Conservation (phyloP, 2,113 vertebrate genomes). For the Petroica traversi region DNA sequence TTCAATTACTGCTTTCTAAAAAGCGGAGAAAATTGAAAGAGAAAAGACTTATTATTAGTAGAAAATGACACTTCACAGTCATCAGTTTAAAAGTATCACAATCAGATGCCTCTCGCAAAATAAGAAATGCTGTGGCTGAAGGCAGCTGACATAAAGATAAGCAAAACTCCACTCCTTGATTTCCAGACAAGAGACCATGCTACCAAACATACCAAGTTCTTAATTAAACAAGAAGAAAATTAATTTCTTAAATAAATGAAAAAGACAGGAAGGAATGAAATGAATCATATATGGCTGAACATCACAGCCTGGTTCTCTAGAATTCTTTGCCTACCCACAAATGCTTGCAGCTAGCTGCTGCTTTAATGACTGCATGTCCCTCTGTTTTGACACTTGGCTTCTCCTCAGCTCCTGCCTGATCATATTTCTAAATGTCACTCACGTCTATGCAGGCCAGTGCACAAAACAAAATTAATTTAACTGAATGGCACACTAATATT, state of each 20-base stretch:
- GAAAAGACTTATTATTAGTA: constrained; percentile 42
- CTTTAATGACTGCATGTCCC: constrained; percentile 35
- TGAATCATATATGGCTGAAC: not conserved
- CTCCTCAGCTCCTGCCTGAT: constrained; percentile 58
- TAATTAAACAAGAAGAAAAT: constrained; percentile 33
- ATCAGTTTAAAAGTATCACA: constrained; percentile 69
- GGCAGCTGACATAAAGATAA: constrained; percentile 58
- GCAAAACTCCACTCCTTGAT: constrained; percentile 21
- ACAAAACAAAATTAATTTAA: constrained; percentile 82
- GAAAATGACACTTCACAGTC: constrained; percentile 56
- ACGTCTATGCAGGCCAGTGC: constrained; percentile 67
- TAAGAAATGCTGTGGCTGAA: constrained; percentile 30
- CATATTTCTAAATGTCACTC: constrained; percentile 75
- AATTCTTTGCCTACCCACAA: not conserved
- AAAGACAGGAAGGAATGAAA: not conserved
- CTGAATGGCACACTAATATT: constrained; percentile 74
- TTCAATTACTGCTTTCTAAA: not conserved
- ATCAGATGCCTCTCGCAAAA: constrained; percentile 51
- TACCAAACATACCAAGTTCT: constrained; percentile 22
- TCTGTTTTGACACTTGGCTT: constrained; percentile 57
- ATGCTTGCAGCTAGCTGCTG: constrained; percentile 25
- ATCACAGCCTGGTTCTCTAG: not conserved
- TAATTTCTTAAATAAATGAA: not conserved
- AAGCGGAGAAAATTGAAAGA: constrained; percentile 25
- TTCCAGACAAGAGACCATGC: constrained; percentile 35